These are phyloP conservation scores for Sitta carolinensis DNA, from an alignment of 2,797 vertebrate genomes.

Conservation along the genomic window DNA sequence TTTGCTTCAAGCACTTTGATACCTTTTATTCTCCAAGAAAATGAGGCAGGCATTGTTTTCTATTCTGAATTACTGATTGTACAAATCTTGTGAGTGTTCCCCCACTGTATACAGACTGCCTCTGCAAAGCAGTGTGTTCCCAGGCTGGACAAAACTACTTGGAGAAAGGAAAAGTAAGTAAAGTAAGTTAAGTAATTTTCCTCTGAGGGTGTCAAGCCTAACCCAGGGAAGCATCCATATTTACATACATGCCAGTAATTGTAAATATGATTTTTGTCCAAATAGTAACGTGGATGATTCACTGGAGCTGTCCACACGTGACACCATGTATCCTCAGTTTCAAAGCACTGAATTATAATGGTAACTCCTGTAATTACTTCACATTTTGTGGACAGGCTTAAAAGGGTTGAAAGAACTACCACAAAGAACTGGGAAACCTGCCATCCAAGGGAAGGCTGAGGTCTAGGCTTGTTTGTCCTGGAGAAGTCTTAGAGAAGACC, in stretches of 20 bases:
- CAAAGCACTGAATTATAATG: background rate
- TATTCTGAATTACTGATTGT: background rate
- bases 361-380: background rate
- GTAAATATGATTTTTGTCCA: background rate
- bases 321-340: background rate
- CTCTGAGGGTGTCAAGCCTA: background rate
- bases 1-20: background rate
- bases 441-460: background rate
- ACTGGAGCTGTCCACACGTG: background rate
- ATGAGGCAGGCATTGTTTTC: background rate
- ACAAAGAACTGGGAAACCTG: background rate
- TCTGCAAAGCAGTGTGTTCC: background rate
- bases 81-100: background rate
- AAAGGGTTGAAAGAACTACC: background rate
- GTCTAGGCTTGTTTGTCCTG: background rate
- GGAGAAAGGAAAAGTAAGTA: background rate
- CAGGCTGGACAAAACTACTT: background rate
- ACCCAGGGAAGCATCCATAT: background rate
- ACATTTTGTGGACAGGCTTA: background rate
- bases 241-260: background rate
- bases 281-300: background rate
- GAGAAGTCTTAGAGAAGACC: background rate
- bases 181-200: background rate
- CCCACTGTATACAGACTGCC: background rate
- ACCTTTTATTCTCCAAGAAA: background rate